Evolutionary conservation across 2,797 vertebrate genomes (phyloP).

Genomic region (Sebastes wilsoni): DNA sequence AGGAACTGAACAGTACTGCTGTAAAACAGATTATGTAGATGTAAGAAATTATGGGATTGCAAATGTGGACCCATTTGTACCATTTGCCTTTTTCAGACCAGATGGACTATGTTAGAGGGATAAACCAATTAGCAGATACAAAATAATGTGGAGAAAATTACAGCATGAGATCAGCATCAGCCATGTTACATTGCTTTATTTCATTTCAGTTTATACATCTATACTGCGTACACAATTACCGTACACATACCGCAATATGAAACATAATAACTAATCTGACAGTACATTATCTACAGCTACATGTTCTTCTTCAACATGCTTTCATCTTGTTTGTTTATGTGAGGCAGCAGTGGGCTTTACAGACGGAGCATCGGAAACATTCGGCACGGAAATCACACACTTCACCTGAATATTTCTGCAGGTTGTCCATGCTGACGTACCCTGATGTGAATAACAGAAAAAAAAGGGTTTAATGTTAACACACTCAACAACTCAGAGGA

Average conservation of each 20-base stretch:
- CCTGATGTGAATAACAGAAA: conserved; percentile 68
- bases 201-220: not conserved
- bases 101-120: not conserved
- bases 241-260: not conserved
- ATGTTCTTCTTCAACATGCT: not conserved
- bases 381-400: conserved; percentile 83
- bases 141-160: not conserved
- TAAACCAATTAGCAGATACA: not conserved
- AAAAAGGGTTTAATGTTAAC: not conserved
- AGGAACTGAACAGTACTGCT: too few relatives aligned
- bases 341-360: conserved; percentile 65
- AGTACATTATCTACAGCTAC: not conserved
- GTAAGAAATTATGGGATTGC: not conserved
- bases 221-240: not conserved
- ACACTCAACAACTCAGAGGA: not conserved
- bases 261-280: not conserved
- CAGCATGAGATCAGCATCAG: not conserved
- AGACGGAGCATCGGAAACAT: conserved; percentile 74
- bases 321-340: not conserved
- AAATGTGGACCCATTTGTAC: not conserved
- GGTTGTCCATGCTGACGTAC: conserved; percentile 81
- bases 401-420: conserved; percentile 87
- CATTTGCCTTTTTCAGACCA: not conserved
- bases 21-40: too few relatives aligned
- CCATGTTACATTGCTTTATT: not conserved